Evolutionary conservation across 2,888 invertebrate genomes (phyloP), one percentile per base, ranked within the genome.

Genomic region (Eucriotettix oculatus): DNA sequence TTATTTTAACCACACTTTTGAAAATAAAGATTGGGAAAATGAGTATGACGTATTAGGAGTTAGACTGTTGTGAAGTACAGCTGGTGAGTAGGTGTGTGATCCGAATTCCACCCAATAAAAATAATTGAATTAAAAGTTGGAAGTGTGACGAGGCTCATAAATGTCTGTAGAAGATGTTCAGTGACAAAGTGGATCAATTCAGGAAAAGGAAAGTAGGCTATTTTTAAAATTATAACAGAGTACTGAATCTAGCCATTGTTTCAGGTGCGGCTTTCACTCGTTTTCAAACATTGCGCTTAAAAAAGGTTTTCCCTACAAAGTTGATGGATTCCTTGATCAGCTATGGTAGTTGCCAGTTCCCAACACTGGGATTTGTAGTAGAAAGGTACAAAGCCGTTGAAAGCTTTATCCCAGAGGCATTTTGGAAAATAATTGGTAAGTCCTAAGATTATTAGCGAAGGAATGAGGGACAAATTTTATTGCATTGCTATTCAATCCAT

Each of bases 341-440:
- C 73, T 99, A 99, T 72, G 99, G 99, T 2, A 95, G 94, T 61
- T 99, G 99, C 71, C 99, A 99, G 74, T 98, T 99, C 73, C 99
- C 99, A 9, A 99, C 99, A 0, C 77, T 99, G n/a, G 99, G 99
- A 1, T 99, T 99, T 80, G 97, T 99, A n/a, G 98, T 96, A 0
- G 96, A 99, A 73, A 80, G 99, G 58, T 98, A 90, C 71, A 85
- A 93, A 70, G 91, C 93, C 40, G 86, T 94, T 56, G 87, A 94
- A 71, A 84, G 83, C 64, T 99, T 99, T 74, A 82, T 95, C 10
- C 78, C 91, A 0, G 97, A 99, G 75, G 79, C 84, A 9, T 99
- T 98, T 76, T 99, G 99, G 98, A 96, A 91, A 74, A 81, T 99
- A 56, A 86, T 83, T 82, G 86, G 89, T 87, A 71, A 61, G 48